phyloP scores from a whole-genome alignment of 2,113 vertebrate genomes.

The Malaclemys terrapin region DNA sequence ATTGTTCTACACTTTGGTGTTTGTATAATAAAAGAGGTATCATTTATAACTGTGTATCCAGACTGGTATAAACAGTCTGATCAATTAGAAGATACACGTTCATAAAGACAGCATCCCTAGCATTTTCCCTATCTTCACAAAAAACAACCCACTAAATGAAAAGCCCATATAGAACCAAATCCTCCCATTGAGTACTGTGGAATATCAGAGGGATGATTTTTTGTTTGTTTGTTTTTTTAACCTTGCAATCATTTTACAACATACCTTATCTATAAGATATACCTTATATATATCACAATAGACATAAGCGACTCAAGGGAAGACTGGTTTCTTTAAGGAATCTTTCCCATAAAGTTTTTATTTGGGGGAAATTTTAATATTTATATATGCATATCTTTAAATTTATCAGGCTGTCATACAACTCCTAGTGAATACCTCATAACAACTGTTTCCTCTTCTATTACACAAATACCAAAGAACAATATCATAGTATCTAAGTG shows the following conservation, averaged over 20 bases:
- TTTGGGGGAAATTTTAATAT: neutral
- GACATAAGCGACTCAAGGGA: neutral
- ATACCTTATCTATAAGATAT: neutral
- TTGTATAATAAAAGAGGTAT: neutral
- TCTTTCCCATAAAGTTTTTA: constrained; percentile 27
- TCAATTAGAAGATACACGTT: neutral
- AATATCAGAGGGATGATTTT: neutral
- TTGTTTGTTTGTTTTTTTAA: neutral
- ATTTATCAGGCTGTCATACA: neutral
- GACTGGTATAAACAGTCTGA: neutral
- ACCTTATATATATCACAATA: neutral
- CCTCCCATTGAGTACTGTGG: neutral
- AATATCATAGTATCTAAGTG: neutral
- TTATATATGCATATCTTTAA: neutral
- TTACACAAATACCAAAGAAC: neutral
- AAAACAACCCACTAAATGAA: neutral
- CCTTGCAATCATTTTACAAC: too few species aligned
- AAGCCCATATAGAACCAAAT: neutral
- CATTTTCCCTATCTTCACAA: neutral
- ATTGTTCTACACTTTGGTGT: neutral
- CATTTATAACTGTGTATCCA: neutral
- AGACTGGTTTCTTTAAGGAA: neutral
- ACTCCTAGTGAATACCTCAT: neutral
- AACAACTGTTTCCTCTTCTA: neutral
- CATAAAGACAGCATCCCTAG: neutral